Percentiles rank a stretch among this genome's conserved stretches.
These are phyloP conservation scores for Coregonus ussuriensis DNA, from an alignment of 2,797 vertebrate species.

Conservation along the genomic window DNA sequence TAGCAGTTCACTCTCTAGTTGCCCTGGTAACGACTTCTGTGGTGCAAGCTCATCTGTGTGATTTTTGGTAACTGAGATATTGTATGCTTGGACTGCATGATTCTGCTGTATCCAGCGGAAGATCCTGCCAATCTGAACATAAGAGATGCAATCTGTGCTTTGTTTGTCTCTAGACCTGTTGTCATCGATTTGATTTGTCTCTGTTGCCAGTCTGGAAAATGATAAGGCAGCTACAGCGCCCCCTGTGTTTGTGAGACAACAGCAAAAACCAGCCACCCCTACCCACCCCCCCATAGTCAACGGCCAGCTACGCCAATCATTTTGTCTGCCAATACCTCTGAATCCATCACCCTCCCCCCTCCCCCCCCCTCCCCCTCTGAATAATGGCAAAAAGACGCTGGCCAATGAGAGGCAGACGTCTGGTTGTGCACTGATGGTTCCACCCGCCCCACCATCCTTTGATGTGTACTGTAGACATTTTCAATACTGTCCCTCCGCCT, in stretches of 20 bases:
- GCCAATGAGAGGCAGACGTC: conserved; percentile 70
- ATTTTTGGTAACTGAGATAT: conserved; percentile 65
- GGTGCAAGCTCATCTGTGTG: conserved; percentile 73
- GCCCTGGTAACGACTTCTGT: conserved; percentile 91
- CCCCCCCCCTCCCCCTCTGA: conserved; percentile 54
- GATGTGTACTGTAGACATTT: conserved; percentile 68
- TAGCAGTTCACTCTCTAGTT: conserved; percentile 84
- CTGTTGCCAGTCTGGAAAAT: conserved; percentile 26
- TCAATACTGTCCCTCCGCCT: conserved; percentile 56
- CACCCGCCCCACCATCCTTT: conserved; percentile 51
- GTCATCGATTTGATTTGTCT: conserved; percentile 56
- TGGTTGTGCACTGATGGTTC: conserved; percentile 62
- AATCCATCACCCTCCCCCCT: neutral
- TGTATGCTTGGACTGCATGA: conserved; percentile 25
- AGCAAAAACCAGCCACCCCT: neutral
- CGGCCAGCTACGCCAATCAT: conserved; percentile 61
- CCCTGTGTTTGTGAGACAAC: conserved; percentile 33
- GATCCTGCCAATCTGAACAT: conserved; percentile 13
- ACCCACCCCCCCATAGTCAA: conserved; percentile 21
- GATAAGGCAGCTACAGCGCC: conserved; percentile 27
- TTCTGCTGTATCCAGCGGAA: conserved; percentile 31
- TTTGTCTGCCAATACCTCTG: conserved; percentile 55
- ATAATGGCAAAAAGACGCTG: conserved; percentile 56
- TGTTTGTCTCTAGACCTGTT: conserved; percentile 45
- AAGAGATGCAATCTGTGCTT: neutral